Conservation (phyloP, 2,888 invertebrate genomes). For the Philaethria dido region DNA sequence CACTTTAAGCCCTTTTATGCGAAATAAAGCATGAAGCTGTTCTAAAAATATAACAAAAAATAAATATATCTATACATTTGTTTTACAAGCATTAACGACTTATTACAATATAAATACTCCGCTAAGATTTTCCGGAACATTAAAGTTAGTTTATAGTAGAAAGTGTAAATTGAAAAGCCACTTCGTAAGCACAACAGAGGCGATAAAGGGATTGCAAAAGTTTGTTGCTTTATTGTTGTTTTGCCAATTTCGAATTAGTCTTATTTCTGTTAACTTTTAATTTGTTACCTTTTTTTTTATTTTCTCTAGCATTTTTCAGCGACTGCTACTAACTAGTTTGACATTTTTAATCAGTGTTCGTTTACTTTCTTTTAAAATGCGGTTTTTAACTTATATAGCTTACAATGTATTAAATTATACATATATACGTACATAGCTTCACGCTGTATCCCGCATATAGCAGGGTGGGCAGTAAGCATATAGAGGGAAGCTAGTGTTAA, state of each 20-base stretch:
- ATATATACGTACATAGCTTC: too few relatives aligned
- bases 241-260: constrained; percentile 22
- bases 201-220: constrained; percentile 21
- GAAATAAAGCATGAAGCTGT: too few relatives aligned
- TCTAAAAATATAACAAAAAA: too few relatives aligned
- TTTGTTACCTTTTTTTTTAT: constrained; percentile 21
- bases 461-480: too few relatives aligned
- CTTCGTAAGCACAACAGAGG: constrained; percentile 12
- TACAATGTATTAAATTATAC: neutral
- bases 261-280: constrained; percentile 30
- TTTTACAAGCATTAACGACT: too few relatives aligned
- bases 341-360: constrained; percentile 28
- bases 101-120: neutral
- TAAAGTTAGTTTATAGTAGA: constrained; percentile 6
- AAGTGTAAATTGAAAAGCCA: constrained; percentile 25
- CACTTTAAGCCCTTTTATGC: too few relatives aligned
- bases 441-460: too few relatives aligned
- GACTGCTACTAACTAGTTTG: neutral
- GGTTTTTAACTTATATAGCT: neutral
- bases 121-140: neutral
- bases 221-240: constrained; percentile 26
- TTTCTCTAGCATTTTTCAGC: constrained; percentile 18
- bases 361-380: constrained; percentile 9
- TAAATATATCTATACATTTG: too few relatives aligned
- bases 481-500: too few relatives aligned